Conservation (phyloP, 1,140 invertebrate species). For the Leptestheria dahalacensis region DNA sequence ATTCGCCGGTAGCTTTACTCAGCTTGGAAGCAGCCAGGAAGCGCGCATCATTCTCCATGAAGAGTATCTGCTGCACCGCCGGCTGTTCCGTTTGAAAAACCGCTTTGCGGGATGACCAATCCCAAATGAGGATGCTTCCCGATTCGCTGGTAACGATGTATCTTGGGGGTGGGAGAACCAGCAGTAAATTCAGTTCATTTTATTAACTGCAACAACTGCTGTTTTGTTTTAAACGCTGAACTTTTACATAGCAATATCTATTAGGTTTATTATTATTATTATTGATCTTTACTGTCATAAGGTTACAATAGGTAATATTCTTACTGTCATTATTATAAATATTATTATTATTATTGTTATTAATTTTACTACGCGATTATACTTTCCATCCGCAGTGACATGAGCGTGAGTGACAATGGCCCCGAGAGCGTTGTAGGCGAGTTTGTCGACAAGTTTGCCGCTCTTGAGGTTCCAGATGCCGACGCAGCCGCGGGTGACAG, state of each 20-base stretch:
- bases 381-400: constrained; percentile 68
- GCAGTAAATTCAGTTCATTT: neutral
- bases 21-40: constrained; percentile 62
- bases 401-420: constrained; percentile 87
- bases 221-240: too few species aligned
- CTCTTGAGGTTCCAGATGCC: constrained; percentile 87
- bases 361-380: constrained; percentile 23
- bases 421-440: constrained; percentile 80
- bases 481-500: constrained; percentile 79
- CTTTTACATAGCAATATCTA: too few species aligned
- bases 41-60: constrained; percentile 66
- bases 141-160: constrained; percentile 81
- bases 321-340: too few species aligned
- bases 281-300: too few species aligned
- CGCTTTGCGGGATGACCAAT: constrained; percentile 64
- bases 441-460: constrained; percentile 62
- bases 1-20: constrained; percentile 14
- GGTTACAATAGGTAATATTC: too few species aligned
- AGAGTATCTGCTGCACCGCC: constrained; percentile 66
- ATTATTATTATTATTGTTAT: too few species aligned
- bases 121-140: constrained; percentile 83
- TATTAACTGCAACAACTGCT: neutral
- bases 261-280: too few species aligned
- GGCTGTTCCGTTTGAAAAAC: constrained; percentile 69
- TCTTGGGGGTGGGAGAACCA: constrained; percentile 26